Base-by-base conservation (phyloP, 2,113 vertebrate genomes). In the Takifugu flavidus region DNA sequence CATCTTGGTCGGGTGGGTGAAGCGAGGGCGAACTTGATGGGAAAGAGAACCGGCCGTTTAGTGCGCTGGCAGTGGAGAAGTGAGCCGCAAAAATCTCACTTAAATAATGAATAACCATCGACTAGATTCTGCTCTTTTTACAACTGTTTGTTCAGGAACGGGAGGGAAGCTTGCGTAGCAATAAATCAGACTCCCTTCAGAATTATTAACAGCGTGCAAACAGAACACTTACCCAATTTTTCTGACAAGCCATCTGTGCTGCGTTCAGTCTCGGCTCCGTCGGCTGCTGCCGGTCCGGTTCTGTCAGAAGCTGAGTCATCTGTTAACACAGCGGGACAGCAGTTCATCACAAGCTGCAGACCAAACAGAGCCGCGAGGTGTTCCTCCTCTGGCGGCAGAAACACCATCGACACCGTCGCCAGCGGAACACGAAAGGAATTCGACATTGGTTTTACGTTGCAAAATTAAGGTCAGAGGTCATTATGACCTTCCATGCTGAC, bases 1-100 rank as follows among this genome's bases (percentile, higher is more conserved):
- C 97, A 99, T 99, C 80, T 99, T 99, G 20, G 96, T 91, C 0
- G 96, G 96, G 72, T 98, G 96, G 0, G 95, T 96, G 89, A 99
- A 99, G 70, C 96, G 91, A 12, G 97, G 97, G n/a, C 94, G 92
- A 5, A 94, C 96, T 98, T 77, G 2, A 29, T 70, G 26, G 15
- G n/a, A 29, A 25, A 46, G 28, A 31, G 42, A 6, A 59, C 1
- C 7, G 56, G 31, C 64, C 1, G 53, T 46, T 4, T 13, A 44
- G 20, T 3, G 25, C 20, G 34, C 4, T 39, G 7, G 11, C 34
- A 39, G 34, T 39, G 7, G 1, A 39, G 34, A 39, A 39, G 11
- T 10, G 34, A 39, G 34, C 34, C 34, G 11, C 34, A 39, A 39
- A 39, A 39, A 39, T 39, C 7, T 39, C 8, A 4, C 34, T 39